Percentiles rank a stretch among this genome's conserved stretches.
phyloP scores from a whole-genome alignment of 2,113 vertebrate species.

The Corydoras maculifer region DNA sequence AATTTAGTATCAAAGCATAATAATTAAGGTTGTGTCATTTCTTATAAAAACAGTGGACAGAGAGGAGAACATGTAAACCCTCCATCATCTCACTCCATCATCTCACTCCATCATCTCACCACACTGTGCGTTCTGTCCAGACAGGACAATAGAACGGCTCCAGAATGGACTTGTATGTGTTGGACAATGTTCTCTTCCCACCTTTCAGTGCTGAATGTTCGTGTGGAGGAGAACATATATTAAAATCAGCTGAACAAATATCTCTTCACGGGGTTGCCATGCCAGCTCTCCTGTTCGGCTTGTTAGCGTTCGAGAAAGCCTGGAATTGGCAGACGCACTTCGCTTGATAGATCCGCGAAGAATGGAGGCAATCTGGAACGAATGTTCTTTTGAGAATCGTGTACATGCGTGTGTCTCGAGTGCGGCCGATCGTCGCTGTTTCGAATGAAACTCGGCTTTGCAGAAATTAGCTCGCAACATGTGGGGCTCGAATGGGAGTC shows the following conservation, averaged over 20 bases:
- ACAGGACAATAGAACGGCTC: conserved; percentile 3
- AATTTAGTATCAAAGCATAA: conserved; percentile 1
- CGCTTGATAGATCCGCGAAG: conserved; percentile 43
- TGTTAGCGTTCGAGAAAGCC: conserved; percentile 37
- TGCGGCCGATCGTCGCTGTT: conserved; percentile 27
- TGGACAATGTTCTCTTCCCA: conserved; percentile 31
- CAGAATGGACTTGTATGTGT: conserved; percentile 11
- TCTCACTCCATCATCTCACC: not conserved
- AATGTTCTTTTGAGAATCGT: conserved; percentile 42
- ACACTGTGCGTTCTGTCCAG: not conserved
- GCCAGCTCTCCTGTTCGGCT: conserved; percentile 27
- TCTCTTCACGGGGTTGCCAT: conserved; percentile 30
- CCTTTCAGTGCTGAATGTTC: conserved; percentile 35
- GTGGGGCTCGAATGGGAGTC: conserved; percentile 23
- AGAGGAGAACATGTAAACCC: not conserved
- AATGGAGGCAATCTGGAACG: conserved; percentile 40
- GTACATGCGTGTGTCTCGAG: conserved; percentile 16
- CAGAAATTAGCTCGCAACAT: conserved; percentile 30
- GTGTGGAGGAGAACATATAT: conserved; percentile 26
- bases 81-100: not conserved
- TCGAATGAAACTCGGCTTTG: conserved; percentile 25
- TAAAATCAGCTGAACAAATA: conserved; percentile 47
- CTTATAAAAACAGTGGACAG: not conserved
- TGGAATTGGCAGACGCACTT: conserved; percentile 34
- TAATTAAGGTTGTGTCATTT: not conserved